These are phyloP conservation scores for Apamea anceps DNA, from an alignment of 2,888 invertebrate species.

Conservation along the genomic window DNA sequence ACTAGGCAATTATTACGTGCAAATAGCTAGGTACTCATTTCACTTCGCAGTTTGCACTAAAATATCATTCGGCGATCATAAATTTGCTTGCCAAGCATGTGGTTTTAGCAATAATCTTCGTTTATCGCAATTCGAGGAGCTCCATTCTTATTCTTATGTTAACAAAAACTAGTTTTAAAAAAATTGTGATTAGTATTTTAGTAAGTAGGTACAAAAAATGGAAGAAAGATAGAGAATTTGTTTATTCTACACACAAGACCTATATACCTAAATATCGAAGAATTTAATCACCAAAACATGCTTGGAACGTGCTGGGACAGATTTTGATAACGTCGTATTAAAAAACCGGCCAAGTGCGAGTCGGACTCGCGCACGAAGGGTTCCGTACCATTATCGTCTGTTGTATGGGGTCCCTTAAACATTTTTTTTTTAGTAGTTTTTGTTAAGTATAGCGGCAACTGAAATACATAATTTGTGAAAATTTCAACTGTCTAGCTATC, in stretches of 20 bases:
- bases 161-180: background rate
- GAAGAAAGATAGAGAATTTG: background rate
- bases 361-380: too few relatives aligned
- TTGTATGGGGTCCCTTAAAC: too few relatives aligned
- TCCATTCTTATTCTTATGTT: background rate
- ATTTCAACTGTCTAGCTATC: too few relatives aligned
- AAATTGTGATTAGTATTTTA: too few relatives aligned
- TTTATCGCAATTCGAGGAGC: background rate
- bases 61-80: constrained; percentile 1
- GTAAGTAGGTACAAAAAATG: background rate
- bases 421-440: too few relatives aligned
- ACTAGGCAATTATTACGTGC: background rate
- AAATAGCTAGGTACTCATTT: background rate
- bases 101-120: constrained; percentile 7
- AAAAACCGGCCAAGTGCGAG: background rate
- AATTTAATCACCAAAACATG: background rate
- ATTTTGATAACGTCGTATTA: background rate
- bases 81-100: constrained; percentile 21
- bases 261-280: background rate
- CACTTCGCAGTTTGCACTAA: background rate
- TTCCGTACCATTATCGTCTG: background rate
- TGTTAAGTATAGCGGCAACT: too few relatives aligned
- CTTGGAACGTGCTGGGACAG: background rate
- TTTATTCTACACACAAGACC: background rate
- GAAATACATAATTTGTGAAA: too few relatives aligned